Base-by-base conservation (phyloP, 2,113 vertebrate species). In the Aptenodytes forsteri region DNA sequence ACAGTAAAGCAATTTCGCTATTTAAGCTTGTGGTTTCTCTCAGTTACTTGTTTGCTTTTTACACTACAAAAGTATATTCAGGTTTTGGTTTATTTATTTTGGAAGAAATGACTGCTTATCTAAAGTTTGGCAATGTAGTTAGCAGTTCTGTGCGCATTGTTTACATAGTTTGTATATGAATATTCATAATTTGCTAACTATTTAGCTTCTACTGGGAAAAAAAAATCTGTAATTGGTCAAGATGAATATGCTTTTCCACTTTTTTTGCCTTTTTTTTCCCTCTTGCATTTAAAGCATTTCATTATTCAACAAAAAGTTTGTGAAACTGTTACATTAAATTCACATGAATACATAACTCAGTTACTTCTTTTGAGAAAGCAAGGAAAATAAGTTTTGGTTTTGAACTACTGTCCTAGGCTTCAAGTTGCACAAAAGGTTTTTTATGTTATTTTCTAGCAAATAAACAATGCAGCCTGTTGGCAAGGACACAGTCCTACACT, bases 391-490 rank as follows among this genome's bases (percentile, higher is more conserved):
- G 3, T 71, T 87, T 82, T 47, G 25, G 12, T 61, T 89, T 79
- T 69, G 69, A 96, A 56, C 69, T 67, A 64, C 47, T 62, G 38
- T 76, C 29, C 56, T 23, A 75, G 65, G 40, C 58, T 89, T 80
- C 61, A 78, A 64, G 47, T 54, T 52, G 65, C 61, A 92, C 69
- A 91, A 82, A 92, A 69, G 30, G 22, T n/a, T 83, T 79, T 58
- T 91, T 52, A 86, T 93, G 32, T 56, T 93, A 64, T 76, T 92
- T 97, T 90, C 47, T 49, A 92, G n/a, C 19, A 91, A 73, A 87
- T 50, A 92, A 88, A 94, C 62, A 83, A 91, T 46, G 56, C 55
- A 84, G 49, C 25, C 82, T 87, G 19, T 58, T 94, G 83, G 91
- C 95, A 97, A 81, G 54, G 30, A 72, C 72, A 64, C 32, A 84